These are phyloP conservation scores for Epizoanthus stellaris DNA, from an alignment of 92 coral and sea anemone genomes.

Conservation along the genomic window DNA sequence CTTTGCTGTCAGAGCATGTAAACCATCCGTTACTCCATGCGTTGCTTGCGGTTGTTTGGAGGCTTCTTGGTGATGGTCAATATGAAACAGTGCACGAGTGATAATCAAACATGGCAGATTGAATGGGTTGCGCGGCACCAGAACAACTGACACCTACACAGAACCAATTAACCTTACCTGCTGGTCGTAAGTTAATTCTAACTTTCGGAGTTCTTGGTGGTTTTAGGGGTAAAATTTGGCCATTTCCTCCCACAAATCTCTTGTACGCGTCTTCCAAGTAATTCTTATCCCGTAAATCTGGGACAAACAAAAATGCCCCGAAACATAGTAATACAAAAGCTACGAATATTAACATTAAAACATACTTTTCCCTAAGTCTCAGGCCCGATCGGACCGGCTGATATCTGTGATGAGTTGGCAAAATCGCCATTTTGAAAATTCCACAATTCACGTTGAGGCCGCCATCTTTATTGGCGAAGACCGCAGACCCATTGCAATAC, in stretches of 20 bases:
- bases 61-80: constrained; percentile 9
- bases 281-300: constrained; percentile 83
- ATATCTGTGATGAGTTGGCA: constrained; percentile 98
- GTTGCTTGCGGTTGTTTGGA: background rate
- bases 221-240: constrained; percentile 81
- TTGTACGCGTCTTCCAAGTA: constrained; percentile 90
- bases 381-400: constrained; percentile 91
- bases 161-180: constrained; percentile 43
- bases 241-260: constrained; percentile 81
- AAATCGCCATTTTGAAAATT: constrained; percentile 75
- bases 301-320: constrained; percentile 99
- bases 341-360: constrained; percentile 86
- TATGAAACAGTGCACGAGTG: background rate
- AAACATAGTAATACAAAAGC: constrained; percentile 92
- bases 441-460: constrained; percentile 32
- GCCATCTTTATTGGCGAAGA: constrained; percentile 46
- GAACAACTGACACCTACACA: background rate
- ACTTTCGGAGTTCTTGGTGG: constrained; percentile 84
- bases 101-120: too few species aligned
- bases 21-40: background rate
- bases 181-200: constrained; percentile 35
- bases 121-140: too few species aligned
- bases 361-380: constrained; percentile 97
- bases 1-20: constrained; percentile 14
- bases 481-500: constrained; percentile 25